Evolutionary conservation across 2,797 vertebrate species (phyloP), one percentile per base, ranked within the genome.

Genomic region (Xiphorhynchus erythropygius): DNA sequence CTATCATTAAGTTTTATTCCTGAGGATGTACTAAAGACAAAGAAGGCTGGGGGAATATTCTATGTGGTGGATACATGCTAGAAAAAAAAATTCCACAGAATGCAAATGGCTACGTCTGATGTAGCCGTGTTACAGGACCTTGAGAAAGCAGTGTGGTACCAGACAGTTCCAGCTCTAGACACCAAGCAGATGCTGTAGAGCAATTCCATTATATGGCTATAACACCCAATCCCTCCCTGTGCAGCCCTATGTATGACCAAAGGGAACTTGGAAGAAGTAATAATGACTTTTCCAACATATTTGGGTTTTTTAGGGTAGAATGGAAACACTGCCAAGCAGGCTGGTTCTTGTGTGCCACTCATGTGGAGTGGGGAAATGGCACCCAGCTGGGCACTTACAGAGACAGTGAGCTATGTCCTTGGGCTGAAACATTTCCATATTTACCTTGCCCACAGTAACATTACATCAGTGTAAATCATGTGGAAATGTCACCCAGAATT

Each of bases 281-380:
- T 24, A 33, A n/a, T 9, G 47, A 39, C 68, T 64, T 87, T 73
- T 67, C 37, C 33, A 67, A 19, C 1, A 9, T 13, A n/a, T 68
- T 71, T 50, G 1, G 1, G 50, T 55, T 87, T 86, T 56, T 56
- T 63, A 18, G 3, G 4, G n/a, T 35, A 62, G 60, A 28, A 33
- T 64, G 18, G 41, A 62, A 84, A 81, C 7, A 2, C 25, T 42
- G 25, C 8, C 35, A 65, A 35, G 15, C 6, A 50, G 42, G 17
- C 15, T 80, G 41, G 12, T 41, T 53, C 44, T 39, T 37, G 18
- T 37, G 17, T 47, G 33, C 9, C 71, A 25, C 41, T 44, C 37
- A 11, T 0, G 0, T n/a, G 33, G 39, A 88, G 25, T 18, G 18
- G 18, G 14, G 37, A 87, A 68, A 55, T 4, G 7, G 15, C 47